Percentiles rank a stretch among this genome's conserved stretches.
These are phyloP conservation scores for Chelon auratus DNA, from an alignment of 2,797 vertebrate species.

Conservation along the genomic window DNA sequence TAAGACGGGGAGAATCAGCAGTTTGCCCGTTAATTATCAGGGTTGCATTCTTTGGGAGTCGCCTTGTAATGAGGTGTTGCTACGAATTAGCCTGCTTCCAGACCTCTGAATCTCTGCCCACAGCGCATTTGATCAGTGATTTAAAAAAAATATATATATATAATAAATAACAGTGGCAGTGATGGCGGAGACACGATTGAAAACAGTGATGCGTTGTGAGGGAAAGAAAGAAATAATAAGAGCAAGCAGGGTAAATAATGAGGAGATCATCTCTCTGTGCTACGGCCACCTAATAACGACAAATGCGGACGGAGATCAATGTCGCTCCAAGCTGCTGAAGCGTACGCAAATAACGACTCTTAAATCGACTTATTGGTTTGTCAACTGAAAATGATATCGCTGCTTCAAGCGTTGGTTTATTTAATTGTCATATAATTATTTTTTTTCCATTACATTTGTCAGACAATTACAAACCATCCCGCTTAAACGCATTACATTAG, in stretches of 20 bases:
- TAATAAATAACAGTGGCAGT: neutral
- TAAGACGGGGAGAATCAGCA: slow-evolving; percentile 1
- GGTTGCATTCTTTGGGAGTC: slow-evolving; percentile 17
- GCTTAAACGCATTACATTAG: neutral
- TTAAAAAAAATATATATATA: neutral
- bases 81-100: slow-evolving; percentile 9
- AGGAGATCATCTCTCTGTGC: neutral
- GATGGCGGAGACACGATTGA: neutral
- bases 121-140: slow-evolving; percentile 7
- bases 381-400: neutral
- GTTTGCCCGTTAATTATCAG: slow-evolving; percentile 33
- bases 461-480: slow-evolving; percentile 23
- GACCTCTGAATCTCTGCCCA: slow-evolving; percentile 20
- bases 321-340: slow-evolving; percentile 3
- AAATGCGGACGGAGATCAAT: slow-evolving; percentile 12
- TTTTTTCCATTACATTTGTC: neutral
- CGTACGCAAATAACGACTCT: neutral
- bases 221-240: neutral
- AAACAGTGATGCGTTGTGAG: slow-evolving; percentile 6
- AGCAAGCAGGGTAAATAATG: slow-evolving; percentile 4
- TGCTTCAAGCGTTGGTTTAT: neutral
- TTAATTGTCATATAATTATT: neutral
- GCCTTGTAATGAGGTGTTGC: slow-evolving; percentile 25
- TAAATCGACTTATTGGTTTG: slow-evolving; percentile 11
- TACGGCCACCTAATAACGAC: neutral